phyloP scores from a whole-genome alignment of 2,113 vertebrate genomes.

The Electrona antarctica region DNA sequence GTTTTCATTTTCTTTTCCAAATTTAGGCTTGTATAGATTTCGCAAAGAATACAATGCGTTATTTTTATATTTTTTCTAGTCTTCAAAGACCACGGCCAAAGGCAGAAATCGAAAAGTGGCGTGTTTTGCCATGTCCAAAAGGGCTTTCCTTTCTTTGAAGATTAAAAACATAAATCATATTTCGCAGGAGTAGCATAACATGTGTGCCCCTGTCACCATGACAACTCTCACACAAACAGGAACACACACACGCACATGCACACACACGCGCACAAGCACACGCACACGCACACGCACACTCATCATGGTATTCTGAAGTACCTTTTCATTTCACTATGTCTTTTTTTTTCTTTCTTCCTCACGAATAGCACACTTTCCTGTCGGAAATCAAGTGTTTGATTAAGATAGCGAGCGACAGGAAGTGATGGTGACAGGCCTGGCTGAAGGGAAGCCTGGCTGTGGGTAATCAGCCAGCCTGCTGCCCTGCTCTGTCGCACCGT shows the following conservation, averaged over 20 bases:
- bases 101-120: conserved; percentile 30
- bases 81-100: conserved; percentile 56
- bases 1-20: conserved; percentile 14
- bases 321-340: conserved; percentile 34
- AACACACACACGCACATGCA: conserved; percentile 3
- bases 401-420: conserved; percentile 84
- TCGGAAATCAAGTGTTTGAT: conserved; percentile 82
- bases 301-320: conserved; percentile 43
- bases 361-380: conserved; percentile 66
- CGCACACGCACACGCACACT: conserved; percentile 28
- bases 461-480: conserved; percentile 63
- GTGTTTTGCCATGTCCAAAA: conserved; percentile 45
- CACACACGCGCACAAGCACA: conserved; percentile 28
- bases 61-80: conserved; percentile 32
- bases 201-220: conserved; percentile 51
- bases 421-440: conserved; percentile 76
- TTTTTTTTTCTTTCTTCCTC: conserved; percentile 24
- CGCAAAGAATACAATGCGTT: conserved; percentile 40
- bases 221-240: conserved; percentile 57
- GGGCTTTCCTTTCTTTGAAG: conserved; percentile 64
- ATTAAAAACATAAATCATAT: conserved; percentile 67
- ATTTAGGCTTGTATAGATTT: conserved; percentile 51
- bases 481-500: conserved; percentile 53
- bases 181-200: conserved; percentile 46
- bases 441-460: conserved; percentile 69